Base-by-base conservation (phyloP, 2,888 invertebrate species). In the Tetheella fluctuosa region DNA sequence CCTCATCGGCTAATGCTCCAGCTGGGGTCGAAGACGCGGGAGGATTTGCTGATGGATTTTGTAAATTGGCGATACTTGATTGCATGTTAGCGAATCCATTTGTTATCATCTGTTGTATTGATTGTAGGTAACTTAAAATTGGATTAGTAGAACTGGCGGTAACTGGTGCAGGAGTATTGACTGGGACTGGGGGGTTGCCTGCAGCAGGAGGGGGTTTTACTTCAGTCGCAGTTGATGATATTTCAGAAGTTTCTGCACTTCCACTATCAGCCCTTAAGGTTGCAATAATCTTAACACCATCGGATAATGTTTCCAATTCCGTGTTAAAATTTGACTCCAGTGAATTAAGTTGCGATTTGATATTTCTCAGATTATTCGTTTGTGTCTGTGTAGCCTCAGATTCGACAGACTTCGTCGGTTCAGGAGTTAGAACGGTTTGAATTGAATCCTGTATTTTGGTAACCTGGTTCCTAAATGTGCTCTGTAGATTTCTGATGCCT, bases 381-480 rank as follows among this genome's bases (percentile, higher is more conserved):
- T 76, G 70, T 3, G 73, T 67, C 12, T 60, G 64, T 39, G 68
- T 71, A 2, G 61, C 60, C 1, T 64, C 66, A 17, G 62, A 58
- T 30, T 48, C 59, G 15, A 65, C 64, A 20, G 48, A 20, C 39
- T 67, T 76, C 13, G 64, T 37, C 28, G 63, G 64, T 6, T 77
- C 75, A 5, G 80, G 71, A 15, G 73, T 75, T 42, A 84, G 73
- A 64, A 82, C 80, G 0, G 68, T 74, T 30, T 84, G 81, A 13
- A 91, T 68, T 0, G 86, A 85, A 25, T 74, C 69, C 60, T 89
- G 86, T 1, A 93, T 67, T 63, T 88, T 88, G 1, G 77, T 67
- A 8, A 92, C 80, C 70, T 91, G 85, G 12, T 65, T 68, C 1
- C 73, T 71, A 59, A 92, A 89, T 42, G 73, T 80, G 2, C 76